Evolutionary conservation across 2,113 vertebrate genomes (phyloP), one percentile per base, ranked within the genome.

Genomic region (Chloropsis cyanopogon): DNA sequence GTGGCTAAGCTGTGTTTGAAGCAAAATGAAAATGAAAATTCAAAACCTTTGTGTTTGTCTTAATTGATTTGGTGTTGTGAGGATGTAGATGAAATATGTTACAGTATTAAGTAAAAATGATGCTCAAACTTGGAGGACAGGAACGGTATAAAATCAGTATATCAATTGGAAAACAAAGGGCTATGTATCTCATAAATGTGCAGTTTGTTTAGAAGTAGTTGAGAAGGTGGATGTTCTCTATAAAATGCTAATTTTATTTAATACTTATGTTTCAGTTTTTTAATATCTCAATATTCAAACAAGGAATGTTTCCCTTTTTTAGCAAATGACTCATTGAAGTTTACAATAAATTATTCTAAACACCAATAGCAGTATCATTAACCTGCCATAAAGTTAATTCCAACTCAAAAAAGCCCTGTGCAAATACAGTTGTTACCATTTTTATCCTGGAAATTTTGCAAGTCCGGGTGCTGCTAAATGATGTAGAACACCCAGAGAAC

Each of bases 181-280:
- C 19, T 77, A 1, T 44, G 1, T n/a, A 8, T 60, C 21, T 60
- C 35, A 31, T 24, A 77, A 75, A 64, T 65, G 7, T 71, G 14
- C 49, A 29, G 14, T 78, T 70, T 47, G 11, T 21, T 65, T 54
- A n/a, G 26, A 86, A 83, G 17, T 26, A 41, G 13, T 25, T 57
- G n/a, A 76, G 39, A 53, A 89, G 60, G 8, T 1, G 1, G 7
- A 12, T 64, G 16, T 63, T 86, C 12, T 57, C 7, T 39, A 3
- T 57, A 42, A 83, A 72, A 47, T 52, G 33, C 19, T 44, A 2
- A 11, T 44, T 85, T 11, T 35, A 23, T 54, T 29, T 78, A 56
- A 31, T 53, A 12, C 12, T 64, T 7, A 23, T 39, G 0, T 64
- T 7, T 41, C 10, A 2, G 2, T 4, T 29, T 56, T 80, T 16